Base-by-base conservation (phyloP, 2,888 invertebrate genomes). In the Endotricha flammealis region DNA sequence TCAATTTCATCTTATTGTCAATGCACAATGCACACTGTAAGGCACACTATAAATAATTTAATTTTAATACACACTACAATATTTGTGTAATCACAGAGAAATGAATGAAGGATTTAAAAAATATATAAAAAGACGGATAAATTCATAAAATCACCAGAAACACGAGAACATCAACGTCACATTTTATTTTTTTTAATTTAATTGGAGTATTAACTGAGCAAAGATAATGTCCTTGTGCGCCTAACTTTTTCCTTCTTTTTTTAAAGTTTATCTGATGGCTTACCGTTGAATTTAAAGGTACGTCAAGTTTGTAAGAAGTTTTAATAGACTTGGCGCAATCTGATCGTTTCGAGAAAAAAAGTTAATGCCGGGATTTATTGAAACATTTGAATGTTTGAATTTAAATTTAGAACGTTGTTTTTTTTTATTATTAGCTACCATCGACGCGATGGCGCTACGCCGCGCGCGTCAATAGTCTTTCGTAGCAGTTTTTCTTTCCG, bases 271-370 rank as follows among this genome's bases (percentile, higher is more conserved):
- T 83, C 85, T 62, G 85, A 82, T 82, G 80, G 80, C 80, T 85
- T 83, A 83, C 78, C 72, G 76, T 81, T 75, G 79, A 79, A 80
- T 80, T 79, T 75, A 79, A 76, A 81, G 81, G 81, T 80, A 76
- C 72, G 75, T 75, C 71, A 72, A 70, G 69, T 69, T 56, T 46
- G 64, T 69, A 73, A 67, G 65, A 85, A 85, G 73, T 85, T 85
- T 85, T 85, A 85, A 85, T 85, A 82, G 86, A 85, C 66, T 76
- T 57, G 49, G 49, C 52, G 59, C 68, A 77, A 83, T 83, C 80
- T 67, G 85, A 85, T 85, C 70, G 65, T 51, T 40, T 49, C 47
- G 49, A 58, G 57, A 61, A 65, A 72, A 74, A 73, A 70, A 69
- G 72, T 71, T 69, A 71, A 76, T 73, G 62, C 32, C 38, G 41